These are phyloP conservation scores for Orchesella flavescens DNA, from an alignment of 2,888 invertebrate genomes.

Conservation along the genomic window DNA sequence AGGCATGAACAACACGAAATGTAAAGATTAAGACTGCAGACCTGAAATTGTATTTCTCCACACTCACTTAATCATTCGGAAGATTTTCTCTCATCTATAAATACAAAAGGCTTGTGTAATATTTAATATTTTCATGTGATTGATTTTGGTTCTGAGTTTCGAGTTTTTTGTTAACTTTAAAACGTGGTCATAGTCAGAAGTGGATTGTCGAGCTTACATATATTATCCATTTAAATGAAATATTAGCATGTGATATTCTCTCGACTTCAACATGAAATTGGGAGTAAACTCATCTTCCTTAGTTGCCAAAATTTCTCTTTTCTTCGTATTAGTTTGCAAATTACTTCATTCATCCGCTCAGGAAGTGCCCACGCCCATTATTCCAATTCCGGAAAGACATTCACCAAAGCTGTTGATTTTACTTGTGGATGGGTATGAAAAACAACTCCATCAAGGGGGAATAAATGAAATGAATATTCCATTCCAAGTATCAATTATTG, in stretches of 20 bases:
- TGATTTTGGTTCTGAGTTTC: too few species aligned
- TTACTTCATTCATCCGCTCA: background rate
- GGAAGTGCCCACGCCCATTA: background rate
- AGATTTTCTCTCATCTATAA: too few species aligned
- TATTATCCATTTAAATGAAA: background rate
- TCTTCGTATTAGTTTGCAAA: background rate
- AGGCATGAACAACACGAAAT: too few species aligned
- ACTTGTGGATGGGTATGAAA: conserved; percentile 65
- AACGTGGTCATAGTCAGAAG: too few species aligned
- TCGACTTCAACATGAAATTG: background rate
- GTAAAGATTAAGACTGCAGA: too few species aligned
- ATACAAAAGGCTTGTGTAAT: too few species aligned
- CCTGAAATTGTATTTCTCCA: too few species aligned
- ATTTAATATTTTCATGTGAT: too few species aligned
- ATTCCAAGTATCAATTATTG: background rate
- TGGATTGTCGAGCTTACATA: too few species aligned
- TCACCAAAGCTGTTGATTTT: conserved; percentile 63
- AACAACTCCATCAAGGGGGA: too few species aligned
- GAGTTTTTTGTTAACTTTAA: too few species aligned
- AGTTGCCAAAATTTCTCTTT: background rate
- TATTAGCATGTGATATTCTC: background rate
- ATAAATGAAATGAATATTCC: background rate
- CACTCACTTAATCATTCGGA: too few species aligned
- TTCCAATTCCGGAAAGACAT: background rate
- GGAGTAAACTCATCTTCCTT: background rate